Percentiles rank a stretch among this genome's conserved stretches.
Evolutionary conservation across 2,797 vertebrate species (phyloP).

Genomic region (Pelobates cultripes): DNA sequence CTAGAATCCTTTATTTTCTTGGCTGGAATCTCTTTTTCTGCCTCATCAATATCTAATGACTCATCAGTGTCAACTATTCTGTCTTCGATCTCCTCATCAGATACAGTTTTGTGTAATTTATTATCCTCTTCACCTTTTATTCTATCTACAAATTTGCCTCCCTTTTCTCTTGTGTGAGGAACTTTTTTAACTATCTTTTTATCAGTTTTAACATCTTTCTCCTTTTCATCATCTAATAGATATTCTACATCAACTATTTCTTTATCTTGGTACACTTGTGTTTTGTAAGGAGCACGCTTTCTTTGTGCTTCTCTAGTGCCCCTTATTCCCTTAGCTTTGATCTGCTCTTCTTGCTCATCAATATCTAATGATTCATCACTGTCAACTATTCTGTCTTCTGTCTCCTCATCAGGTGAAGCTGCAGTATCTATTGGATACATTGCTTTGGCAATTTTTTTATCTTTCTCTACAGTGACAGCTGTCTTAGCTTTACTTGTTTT

Average conservation of each 20-base stretch:
- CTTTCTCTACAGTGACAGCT: neutral
- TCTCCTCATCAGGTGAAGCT: constrained; percentile 46
- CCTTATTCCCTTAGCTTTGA: constrained; percentile 29
- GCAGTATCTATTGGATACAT: constrained; percentile 49
- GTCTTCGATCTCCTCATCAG: constrained; percentile 17
- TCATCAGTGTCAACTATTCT: constrained; percentile 14
- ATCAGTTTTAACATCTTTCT: neutral
- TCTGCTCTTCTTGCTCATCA: neutral
- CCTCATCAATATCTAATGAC: neutral
- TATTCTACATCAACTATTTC: neutral
- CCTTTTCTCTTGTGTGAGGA: no score
- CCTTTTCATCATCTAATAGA: neutral
- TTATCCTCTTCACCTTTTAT: no score
- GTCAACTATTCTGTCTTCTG: constrained; percentile 15
- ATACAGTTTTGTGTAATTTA: no score
- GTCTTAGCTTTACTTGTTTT: neutral
- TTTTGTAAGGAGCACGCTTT: neutral
- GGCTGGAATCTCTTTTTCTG: constrained; percentile 13
- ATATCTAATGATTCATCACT: neutral
- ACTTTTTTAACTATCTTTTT: no score
- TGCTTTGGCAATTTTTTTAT: constrained; percentile 29
- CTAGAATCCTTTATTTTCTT: constrained; percentile 40
- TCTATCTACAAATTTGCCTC: no score
- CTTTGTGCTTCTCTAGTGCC: neutral
- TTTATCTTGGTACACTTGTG: neutral